phyloP scores from a whole-genome alignment of 2,797 vertebrate genomes.

The Acanthurus tractus region DNA sequence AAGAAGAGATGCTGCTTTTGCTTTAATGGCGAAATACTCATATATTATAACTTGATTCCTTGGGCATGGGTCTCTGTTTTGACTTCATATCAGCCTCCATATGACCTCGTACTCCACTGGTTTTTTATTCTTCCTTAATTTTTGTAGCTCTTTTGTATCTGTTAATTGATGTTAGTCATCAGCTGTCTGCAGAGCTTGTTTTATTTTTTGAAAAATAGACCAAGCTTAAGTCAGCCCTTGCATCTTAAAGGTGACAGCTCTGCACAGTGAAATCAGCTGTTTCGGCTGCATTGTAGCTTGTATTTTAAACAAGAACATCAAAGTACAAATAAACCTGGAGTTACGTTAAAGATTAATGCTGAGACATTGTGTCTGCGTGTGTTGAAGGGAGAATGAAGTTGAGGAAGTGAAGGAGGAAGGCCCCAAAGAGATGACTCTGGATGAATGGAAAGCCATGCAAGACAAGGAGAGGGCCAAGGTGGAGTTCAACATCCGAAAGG shows the following conservation, averaged over 20 bases:
- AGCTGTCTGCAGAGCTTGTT: no score
- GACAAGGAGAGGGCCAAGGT: constrained; percentile 97
- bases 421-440: constrained; percentile 98
- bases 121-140: no score
- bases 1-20: neutral
- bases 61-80: neutral
- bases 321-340: neutral
- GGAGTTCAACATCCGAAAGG: constrained; percentile 99
- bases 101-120: no score
- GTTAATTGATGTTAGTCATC: no score
- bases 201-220: no score
- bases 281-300: neutral
- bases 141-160: no score
- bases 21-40: neutral
- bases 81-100: neutral
- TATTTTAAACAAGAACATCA: neutral
- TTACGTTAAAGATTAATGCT: neutral
- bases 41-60: no score
- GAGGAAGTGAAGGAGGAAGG: constrained; percentile 98
- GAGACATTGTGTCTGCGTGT: constrained; percentile 33
- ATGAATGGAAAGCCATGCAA: constrained; percentile 99
- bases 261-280: no score
- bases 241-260: no score
- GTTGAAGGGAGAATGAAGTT: constrained; percentile 94
- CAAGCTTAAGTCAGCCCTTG: no score